A percentile compares a stretch with the other conserved stretches of the same genome.
Conservation (phyloP, 2,888 invertebrate genomes). For the Venustoraphidia nigricollis region DNA sequence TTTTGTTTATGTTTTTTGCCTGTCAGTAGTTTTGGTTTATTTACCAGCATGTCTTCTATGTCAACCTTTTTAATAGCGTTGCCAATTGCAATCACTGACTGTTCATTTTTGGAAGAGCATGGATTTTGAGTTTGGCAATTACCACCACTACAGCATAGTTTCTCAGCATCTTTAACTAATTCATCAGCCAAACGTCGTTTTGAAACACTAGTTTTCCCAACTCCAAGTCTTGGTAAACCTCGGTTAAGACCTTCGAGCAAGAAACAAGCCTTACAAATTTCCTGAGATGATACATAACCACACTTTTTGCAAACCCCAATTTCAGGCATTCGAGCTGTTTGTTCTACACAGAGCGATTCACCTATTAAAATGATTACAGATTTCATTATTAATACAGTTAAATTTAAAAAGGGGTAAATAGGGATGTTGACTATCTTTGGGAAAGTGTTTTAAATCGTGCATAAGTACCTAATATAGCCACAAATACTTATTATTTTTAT, state of each 20-base stretch:
- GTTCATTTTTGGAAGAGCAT: too few species aligned
- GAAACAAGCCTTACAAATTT: slow-evolving; percentile 92
- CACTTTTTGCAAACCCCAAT: slow-evolving; percentile 71
- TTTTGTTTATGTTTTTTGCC: too few species aligned
- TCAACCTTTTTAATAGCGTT: too few species aligned
- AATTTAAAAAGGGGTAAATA: too few species aligned
- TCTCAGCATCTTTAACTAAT: slow-evolving; percentile 13
- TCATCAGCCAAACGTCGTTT: slow-evolving; percentile 47
- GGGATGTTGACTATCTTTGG: too few species aligned
- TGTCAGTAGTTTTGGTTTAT: too few species aligned
- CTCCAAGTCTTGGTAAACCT: slow-evolving; percentile 80
- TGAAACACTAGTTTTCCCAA: slow-evolving; percentile 74
- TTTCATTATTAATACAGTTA: too few species aligned
- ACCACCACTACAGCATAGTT: slow-evolving; percentile 5
- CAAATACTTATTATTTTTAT: too few species aligned
- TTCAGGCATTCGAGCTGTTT: slow-evolving; percentile 65
- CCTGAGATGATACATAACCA: slow-evolving; percentile 83
- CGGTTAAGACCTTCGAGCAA: slow-evolving; percentile 89
- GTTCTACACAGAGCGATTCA: slow-evolving; percentile 71
- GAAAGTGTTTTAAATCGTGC: too few species aligned
- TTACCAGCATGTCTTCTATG: too few species aligned
- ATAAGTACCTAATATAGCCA: too few species aligned
- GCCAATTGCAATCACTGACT: too few species aligned
- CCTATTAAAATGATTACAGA: slow-evolving; percentile 30
- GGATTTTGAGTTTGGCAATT: neutral